Base-by-base conservation (phyloP, 2,113 vertebrate species). In the Peromyscus californicus region DNA sequence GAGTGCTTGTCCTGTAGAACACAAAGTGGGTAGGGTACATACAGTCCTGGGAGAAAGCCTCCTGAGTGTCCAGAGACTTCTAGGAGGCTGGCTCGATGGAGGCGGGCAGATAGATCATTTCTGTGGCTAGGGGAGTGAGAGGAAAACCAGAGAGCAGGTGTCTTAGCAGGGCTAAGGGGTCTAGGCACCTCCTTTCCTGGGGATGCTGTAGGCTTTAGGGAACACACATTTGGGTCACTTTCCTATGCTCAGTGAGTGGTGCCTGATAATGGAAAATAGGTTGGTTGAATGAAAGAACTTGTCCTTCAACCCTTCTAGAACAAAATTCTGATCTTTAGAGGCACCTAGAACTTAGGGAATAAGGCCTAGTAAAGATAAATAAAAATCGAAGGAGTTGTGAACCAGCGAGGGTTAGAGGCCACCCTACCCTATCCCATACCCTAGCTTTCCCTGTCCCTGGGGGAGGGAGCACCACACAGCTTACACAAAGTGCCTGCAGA, bases 401-500 rank as follows among this genome's bases (percentile, higher is more conserved):
- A 7, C 45, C 4, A 48, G 51, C 51, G 16, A n/a, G 59, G 33
- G 24, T 90, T 69, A 84, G n/a, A 74, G 74, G 26, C 83, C 36
- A 11, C 16, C 0, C 13, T 16, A 2, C 29, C 1, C 22, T n/a
- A 11, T 24, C 7, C 21, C 33, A n/a, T 1, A 45, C 39, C 54
- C 33, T 12, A 0, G n/a, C 8, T 78, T 24, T 76, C 24, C 39
- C 51, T 1, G 69, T n/a, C 16, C 42, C 24, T 5, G 26, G 7
- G 11, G 6, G 17, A 39, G 51, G 13, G 42, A 39, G 39, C 36
- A 26, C n/a, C 17, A 0, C 70, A 90, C 85, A 78, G 75, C 91
- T 93, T n/a, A 24, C 57, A 29, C 36, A 45, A 26, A 2, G 4
- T 39, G 29, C 92, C 96, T 70, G 63, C 48, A 98, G 98, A 84